Evolutionary conservation across 2,888 invertebrate genomes (phyloP).

Genomic region (Andrena dorsata): DNA sequence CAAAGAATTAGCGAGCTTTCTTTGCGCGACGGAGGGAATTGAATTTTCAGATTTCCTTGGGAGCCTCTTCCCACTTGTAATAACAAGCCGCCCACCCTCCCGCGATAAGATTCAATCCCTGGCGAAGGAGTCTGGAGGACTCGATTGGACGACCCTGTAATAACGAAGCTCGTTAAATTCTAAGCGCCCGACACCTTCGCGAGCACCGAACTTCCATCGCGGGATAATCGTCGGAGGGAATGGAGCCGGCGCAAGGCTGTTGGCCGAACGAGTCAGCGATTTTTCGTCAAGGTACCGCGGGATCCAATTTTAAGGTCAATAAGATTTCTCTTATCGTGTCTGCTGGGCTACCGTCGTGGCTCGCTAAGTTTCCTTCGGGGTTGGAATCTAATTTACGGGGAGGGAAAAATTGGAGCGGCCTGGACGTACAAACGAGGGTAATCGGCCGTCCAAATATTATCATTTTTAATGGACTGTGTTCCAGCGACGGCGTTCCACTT

Average conservation of each 20-base stretch:
- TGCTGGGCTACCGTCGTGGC: slow-evolving; percentile 20
- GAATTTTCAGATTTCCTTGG: slow-evolving; percentile 44
- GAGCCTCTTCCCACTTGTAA: slow-evolving; percentile 14
- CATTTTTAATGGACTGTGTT: slow-evolving; percentile 66
- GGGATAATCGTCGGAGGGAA: neutral
- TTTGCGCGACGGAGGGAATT: slow-evolving; percentile 44
- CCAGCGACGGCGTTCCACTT: slow-evolving; percentile 52
- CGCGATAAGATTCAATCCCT: slow-evolving; percentile 20
- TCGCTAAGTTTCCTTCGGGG: slow-evolving; percentile 9
- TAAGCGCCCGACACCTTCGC: neutral
- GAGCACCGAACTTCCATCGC: neutral
- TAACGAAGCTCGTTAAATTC: slow-evolving; percentile 22
- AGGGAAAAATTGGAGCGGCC: slow-evolving; percentile 32
- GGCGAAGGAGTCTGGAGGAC: neutral
- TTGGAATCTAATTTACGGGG: slow-evolving; percentile 57
- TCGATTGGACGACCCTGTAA: neutral
- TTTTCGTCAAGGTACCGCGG: slow-evolving; percentile 24
- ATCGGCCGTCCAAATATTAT: slow-evolving; percentile 68
- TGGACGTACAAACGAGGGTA: slow-evolving; percentile 50
- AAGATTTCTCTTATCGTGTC: slow-evolving; percentile 50
- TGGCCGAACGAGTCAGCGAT: slow-evolving; percentile 6
- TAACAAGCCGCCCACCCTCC: slow-evolving; percentile 12
- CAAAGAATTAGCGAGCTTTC: slow-evolving; percentile 31
- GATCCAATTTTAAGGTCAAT: slow-evolving; percentile 61
- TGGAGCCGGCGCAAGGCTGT: neutral